Base-by-base conservation (phyloP, 2,888 invertebrate species). In the Drosophila prostipennis region DNA sequence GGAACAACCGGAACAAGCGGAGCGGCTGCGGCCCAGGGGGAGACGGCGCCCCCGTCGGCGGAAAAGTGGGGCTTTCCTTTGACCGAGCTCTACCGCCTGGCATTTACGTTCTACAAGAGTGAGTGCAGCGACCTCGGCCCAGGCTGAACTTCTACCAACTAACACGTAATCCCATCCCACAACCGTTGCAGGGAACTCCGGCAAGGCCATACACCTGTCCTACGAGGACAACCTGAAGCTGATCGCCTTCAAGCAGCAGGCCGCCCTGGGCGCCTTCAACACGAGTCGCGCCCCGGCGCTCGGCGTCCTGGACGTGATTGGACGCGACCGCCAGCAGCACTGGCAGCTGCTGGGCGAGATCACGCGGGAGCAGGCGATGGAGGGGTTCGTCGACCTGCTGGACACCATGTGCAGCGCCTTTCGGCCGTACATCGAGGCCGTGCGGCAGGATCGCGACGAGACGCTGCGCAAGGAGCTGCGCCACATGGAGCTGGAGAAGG, bases 281-380 rank as follows among this genome's bases (percentile, higher is more conserved):
- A 92, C 95, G 1, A 95, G 94, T 54, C 94, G 95, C 55, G 94
- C 94, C 6, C 95, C 97, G 46, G 97, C 96, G 13, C 93, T 98
- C 53, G 99, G 99, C 23, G 97, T 98, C 1, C 92, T 99, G 39
- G 98, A 99, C 93, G 97, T 99, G 1, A 98, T 99, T 78, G 99
- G 99, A 1, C 95, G 96, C 89, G 98, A 99, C 90, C 93, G 99
- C 70, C 94, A 97, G 84, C 93, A 97, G 77, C 98, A 98, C 29
- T 99, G 99, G 99, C 97, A 98, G 91, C 94, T 95, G 73, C 93
- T 99, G 46, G 98, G 98, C 0, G 95, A 96, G 78, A 95, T 98
- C 92, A 94, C 95, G 0, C 95, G 95, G 79, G 95, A 96, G 74
- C 96, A 97, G 88, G 98, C 99, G 0, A 98, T 98, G 96, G 94